These are phyloP conservation scores for Sardinella longiceps DNA, from an alignment of 2,797 vertebrate genomes.

Conservation along the genomic window DNA sequence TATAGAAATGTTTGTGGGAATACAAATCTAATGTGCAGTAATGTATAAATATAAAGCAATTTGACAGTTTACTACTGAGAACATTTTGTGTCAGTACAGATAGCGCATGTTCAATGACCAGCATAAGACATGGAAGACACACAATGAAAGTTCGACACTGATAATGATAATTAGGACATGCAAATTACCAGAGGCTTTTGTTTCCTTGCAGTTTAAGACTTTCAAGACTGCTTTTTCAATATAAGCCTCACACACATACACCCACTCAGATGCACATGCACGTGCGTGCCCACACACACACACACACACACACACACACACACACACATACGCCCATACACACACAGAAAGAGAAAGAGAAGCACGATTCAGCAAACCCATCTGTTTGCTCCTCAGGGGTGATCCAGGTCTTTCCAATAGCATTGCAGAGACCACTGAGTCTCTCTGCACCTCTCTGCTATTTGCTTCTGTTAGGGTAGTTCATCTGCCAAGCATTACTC, in stretches of 20 bases:
- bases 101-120: background rate
- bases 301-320: too few species aligned
- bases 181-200: background rate
- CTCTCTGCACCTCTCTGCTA: background rate
- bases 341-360: background rate
- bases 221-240: background rate
- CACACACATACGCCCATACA: background rate
- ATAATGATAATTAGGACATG: background rate
- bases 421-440: background rate
- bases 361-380: background rate
- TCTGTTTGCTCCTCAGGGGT: slow-evolving; percentile 13
- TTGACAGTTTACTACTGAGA: background rate
- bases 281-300: too few species aligned
- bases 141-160: background rate
- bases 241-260: background rate
- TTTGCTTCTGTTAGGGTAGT: background rate
- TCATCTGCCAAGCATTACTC: background rate
- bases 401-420: background rate
- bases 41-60: background rate
- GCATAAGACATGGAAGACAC: background rate
- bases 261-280: too few species aligned
- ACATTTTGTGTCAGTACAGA: background rate
- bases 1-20: background rate
- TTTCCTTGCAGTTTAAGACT: background rate
- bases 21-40: background rate